phyloP scores from a whole-genome alignment of 2,113 vertebrate genomes.

The Ammospiza nelsoni region DNA sequence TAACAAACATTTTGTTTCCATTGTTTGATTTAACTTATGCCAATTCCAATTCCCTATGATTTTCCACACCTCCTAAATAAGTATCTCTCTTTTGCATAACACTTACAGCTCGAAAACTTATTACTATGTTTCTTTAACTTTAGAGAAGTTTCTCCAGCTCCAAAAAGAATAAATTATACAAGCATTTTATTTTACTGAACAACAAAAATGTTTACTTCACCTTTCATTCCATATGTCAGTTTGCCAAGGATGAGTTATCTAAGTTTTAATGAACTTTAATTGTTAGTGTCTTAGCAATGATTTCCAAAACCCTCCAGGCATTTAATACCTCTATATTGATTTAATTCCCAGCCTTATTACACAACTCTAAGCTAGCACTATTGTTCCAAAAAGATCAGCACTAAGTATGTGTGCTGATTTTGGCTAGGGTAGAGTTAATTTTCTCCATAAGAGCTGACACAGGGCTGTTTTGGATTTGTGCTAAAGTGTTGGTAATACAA shows the following conservation, averaged over 20 bases:
- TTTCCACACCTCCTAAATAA: not conserved
- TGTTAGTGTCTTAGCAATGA: not conserved
- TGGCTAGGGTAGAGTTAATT: not conserved
- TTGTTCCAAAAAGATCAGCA: not conserved
- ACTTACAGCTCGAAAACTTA: not conserved
- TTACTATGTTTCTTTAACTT: not conserved
- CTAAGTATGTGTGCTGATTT: not conserved
- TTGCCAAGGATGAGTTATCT: not conserved
- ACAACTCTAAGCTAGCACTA: not conserved
- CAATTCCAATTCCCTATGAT: not conserved
- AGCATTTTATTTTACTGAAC: not conserved
- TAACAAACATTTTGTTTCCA: not conserved
- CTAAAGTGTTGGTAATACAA: rapidly evolving
- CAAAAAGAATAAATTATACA: not conserved
- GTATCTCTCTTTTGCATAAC: not conserved
- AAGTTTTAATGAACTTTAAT: not conserved
- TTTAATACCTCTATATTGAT: not conserved
- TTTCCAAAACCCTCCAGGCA: not conserved
- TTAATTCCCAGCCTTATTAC: not conserved
- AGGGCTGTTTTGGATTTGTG: not conserved
- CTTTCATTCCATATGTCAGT: not conserved
- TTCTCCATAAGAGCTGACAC: not conserved
- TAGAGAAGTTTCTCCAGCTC: not conserved
- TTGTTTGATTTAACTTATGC: not conserved
- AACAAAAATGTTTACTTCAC: not conserved